Conservation (phyloP, 2,113 vertebrate species). For the Pachycephala philippinensis region DNA sequence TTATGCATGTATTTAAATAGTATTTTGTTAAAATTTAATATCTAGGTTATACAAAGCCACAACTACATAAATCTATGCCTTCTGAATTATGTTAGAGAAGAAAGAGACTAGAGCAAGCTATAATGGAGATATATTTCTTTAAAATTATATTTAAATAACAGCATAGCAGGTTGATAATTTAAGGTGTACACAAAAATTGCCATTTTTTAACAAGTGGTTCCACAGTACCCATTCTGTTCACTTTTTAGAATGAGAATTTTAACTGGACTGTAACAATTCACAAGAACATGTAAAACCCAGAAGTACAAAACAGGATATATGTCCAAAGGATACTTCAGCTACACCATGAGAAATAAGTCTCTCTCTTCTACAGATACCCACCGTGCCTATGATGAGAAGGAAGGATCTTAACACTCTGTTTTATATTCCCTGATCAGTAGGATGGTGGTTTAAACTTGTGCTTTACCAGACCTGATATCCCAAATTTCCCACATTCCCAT, state of each 20-base stretch:
- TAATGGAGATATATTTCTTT: neutral
- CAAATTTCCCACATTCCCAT: neutral
- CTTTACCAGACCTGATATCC: neutral
- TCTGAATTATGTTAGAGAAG: neutral
- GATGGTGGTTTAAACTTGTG: neutral
- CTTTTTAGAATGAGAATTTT: neutral
- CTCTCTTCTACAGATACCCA: neutral
- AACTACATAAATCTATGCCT: neutral
- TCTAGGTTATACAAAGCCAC: neutral
- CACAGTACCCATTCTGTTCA: neutral
- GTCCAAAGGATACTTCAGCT: neutral
- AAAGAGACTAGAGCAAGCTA: neutral
- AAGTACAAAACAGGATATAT: neutral
- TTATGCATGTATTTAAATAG: neutral
- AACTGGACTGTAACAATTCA: neutral
- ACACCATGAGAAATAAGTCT: neutral
- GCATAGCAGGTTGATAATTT: neutral
- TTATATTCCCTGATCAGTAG: neutral
- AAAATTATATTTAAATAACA: neutral
- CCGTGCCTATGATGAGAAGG: neutral
- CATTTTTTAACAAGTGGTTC: neutral
- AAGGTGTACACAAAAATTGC: neutral
- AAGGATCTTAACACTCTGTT: neutral
- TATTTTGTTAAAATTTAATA: neutral
- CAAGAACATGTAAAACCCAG: neutral